Percentiles rank a stretch among this genome's conserved stretches.
phyloP scores from a whole-genome alignment of 2,888 invertebrate species.

The Drosophila recens region DNA sequence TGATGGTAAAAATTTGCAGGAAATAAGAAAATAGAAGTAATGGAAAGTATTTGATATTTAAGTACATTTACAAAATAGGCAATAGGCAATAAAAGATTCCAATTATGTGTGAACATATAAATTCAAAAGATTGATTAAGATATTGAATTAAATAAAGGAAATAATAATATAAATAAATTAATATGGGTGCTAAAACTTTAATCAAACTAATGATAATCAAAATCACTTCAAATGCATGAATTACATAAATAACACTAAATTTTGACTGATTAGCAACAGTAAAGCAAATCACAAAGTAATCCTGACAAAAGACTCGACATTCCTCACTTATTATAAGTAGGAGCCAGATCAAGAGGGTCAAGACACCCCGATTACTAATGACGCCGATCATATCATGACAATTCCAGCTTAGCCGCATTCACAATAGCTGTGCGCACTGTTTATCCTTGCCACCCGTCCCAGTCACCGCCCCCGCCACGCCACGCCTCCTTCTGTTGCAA shows the following conservation, averaged over 20 bases:
- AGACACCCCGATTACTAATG: slow-evolving; percentile 51
- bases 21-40: neutral
- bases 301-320: slow-evolving; percentile 21
- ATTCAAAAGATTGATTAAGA: too few species aligned
- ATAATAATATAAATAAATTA: too few species aligned
- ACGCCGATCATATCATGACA: slow-evolving; percentile 63
- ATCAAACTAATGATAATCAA: too few species aligned
- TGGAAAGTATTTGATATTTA: too few species aligned
- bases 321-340: slow-evolving; percentile 21
- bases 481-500: neutral
- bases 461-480: too few species aligned
- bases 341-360: slow-evolving; percentile 20
- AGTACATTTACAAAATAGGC: too few species aligned
- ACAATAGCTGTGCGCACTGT: slow-evolving; percentile 41
- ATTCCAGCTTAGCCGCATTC: slow-evolving; percentile 53
- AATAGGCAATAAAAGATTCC: too few species aligned
- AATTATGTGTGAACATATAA: too few species aligned
- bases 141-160: too few species aligned
- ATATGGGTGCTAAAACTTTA: too few species aligned
- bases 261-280: neutral
- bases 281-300: slow-evolving; percentile 30
- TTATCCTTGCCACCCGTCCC: slow-evolving; percentile 1
- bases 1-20: neutral
- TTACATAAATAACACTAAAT: too few species aligned
- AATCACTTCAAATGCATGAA: neutral